Evolutionary conservation across 1,140 invertebrate species (phyloP).

Genomic region (Aplysia californica): DNA sequence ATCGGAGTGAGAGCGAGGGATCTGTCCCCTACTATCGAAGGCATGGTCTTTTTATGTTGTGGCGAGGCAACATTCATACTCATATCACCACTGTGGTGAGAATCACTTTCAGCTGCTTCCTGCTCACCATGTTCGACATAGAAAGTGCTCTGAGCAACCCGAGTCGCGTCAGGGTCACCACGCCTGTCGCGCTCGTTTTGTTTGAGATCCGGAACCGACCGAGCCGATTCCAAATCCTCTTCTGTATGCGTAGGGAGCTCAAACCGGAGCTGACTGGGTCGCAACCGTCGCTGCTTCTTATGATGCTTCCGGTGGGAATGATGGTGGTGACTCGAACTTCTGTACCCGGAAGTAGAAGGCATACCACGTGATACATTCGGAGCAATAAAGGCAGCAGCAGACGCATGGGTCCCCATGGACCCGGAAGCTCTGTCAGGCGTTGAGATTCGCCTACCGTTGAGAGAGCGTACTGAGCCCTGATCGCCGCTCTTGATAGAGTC

Average conservation of each 20-base stretch:
- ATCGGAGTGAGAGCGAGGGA: neutral
- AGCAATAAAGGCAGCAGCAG: neutral
- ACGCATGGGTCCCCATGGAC: neutral
- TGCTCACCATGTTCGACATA: neutral
- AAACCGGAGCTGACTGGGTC: no score
- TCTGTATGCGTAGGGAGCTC: constrained; percentile 5
- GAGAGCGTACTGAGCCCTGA: neutral
- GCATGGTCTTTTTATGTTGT: no score
- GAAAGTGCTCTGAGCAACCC: neutral
- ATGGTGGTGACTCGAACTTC: neutral
- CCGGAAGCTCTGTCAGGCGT: neutral
- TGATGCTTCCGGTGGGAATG: neutral
- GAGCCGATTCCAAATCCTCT: constrained; percentile 13
- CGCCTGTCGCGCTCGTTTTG: neutral
- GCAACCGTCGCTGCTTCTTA: neutral
- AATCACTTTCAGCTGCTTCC: neutral
- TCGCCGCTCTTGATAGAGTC: neutral
- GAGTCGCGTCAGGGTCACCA: neutral
- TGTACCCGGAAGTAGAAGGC: neutral
- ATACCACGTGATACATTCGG: neutral
- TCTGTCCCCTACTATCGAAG: neutral
- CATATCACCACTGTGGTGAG: no score
- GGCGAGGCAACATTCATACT: no score
- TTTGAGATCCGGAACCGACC: neutral
- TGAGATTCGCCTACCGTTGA: neutral